Base-by-base conservation (phyloP, 2,888 invertebrate genomes). In the Mantis religiosa region DNA sequence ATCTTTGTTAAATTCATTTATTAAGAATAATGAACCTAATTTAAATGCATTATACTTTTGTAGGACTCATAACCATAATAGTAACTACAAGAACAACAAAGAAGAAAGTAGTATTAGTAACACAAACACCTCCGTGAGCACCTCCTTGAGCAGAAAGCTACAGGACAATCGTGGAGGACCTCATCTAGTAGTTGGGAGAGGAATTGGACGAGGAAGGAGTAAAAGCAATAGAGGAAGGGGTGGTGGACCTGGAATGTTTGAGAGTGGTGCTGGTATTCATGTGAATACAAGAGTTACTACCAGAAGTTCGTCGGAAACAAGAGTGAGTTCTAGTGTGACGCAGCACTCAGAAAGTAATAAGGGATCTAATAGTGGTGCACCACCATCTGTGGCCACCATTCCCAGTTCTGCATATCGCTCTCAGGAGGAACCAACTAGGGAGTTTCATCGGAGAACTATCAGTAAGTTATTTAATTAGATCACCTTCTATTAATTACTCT, bases 141-240 rank as follows among this genome's bases (percentile, higher is more conserved):
- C 81, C 28, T 27, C 82, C 20, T 71, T 71, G 54, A 71, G 15
- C 25, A 71, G 54, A 71, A 71, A 71, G 20, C 0, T 71, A 71
- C 87, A 25, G 12, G 87, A 87, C 28, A 87, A 30, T n/a, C 87
- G 87, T 82, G 87, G 82, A 82, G 87, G 30, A 4, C 82, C 87
- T 30, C 82, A 34, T 34, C n/a, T 28, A 82, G 82, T 82, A 82
- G 82, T 27, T 34, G 82, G 8, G 8, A 3, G 15, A 27, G 82
- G 41, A 87, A 8, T 30, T 82, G 87, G 87, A 1, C 82, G 82
- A 34, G 82, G 87, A 28, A 82, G 82, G 6, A 71, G 54, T 20
- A 71, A 20, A 71, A 71, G 20, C 6, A 71, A 71, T 3, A 71
- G 54, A n/a, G 41, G 87, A 2, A 87, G 82, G 30, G 82, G 82